phyloP scores from a whole-genome alignment of 2,113 vertebrate species.

The Ariopsis seemanni region DNA sequence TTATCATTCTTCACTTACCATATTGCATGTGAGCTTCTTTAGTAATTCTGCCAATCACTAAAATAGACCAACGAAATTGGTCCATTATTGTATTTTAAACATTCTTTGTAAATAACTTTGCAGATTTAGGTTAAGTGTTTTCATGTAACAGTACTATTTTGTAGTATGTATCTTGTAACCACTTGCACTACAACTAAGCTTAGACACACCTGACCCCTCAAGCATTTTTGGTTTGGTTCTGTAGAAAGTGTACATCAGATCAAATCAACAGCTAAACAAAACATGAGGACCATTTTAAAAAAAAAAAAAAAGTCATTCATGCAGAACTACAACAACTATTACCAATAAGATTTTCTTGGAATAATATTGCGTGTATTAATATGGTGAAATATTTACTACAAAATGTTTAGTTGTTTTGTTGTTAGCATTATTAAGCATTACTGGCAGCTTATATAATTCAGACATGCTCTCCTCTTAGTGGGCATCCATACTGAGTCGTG shows the following conservation, averaged over 20 bases:
- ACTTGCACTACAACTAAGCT: neutral
- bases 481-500: conserved; percentile 79
- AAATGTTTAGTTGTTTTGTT: neutral
- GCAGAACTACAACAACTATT: neutral
- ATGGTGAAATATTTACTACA: neutral
- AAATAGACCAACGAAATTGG: neutral
- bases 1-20: neutral
- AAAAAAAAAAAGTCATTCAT: neutral
- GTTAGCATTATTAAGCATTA: neutral
- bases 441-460: neutral
- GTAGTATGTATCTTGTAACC: neutral
- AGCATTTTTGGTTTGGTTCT: neutral
- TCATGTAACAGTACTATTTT: neutral
- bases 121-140: neutral
- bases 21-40: neutral
- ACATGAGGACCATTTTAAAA: neutral
- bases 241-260: neutral
- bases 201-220: neutral
- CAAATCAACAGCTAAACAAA: neutral
- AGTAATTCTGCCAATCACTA: neutral
- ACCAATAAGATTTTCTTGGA: neutral
- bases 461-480: conserved; percentile 65
- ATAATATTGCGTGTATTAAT: neutral
- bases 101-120: neutral
- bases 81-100: neutral